phyloP scores from a whole-genome alignment of 2,888 invertebrate species.

The Dichetophora obliterata region DNA sequence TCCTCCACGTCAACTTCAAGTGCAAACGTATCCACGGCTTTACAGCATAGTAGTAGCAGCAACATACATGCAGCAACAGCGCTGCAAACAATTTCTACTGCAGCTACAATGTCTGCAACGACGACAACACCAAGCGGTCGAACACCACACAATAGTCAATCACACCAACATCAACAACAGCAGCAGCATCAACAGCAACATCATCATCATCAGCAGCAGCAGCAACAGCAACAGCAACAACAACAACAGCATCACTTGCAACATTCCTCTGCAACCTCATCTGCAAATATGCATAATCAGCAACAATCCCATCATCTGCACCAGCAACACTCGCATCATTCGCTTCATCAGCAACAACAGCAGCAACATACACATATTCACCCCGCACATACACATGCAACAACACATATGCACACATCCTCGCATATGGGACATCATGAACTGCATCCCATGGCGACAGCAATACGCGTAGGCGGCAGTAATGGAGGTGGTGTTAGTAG shows the following conservation, averaged over 20 bases:
- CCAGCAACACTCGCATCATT: constrained; percentile 49
- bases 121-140: constrained; percentile 36
- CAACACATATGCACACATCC: constrained; percentile 52
- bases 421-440: constrained; percentile 52
- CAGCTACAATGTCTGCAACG: constrained; percentile 41
- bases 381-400: constrained; percentile 42
- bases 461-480: constrained; percentile 47
- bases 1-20: constrained; percentile 52
- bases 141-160: constrained; percentile 41
- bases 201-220: constrained; percentile 50
- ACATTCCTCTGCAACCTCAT: constrained; percentile 48
- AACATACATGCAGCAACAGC: constrained; percentile 45
- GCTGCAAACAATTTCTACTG: constrained; percentile 28
- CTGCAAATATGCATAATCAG: constrained; percentile 27
- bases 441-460: constrained; percentile 44
- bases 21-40: constrained; percentile 40
- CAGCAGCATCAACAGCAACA: constrained; percentile 45
- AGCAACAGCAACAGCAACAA: constrained; percentile 52
- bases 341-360: constrained; percentile 53
- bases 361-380: constrained; percentile 50
- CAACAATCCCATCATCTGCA: constrained; percentile 48
- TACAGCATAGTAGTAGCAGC: constrained; percentile 45
- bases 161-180: constrained; percentile 41
- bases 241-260: constrained; percentile 56
- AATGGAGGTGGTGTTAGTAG: constrained; percentile 46